Conservation (phyloP, 2,888 invertebrate genomes). For the Ectropis crepuscularia region DNA sequence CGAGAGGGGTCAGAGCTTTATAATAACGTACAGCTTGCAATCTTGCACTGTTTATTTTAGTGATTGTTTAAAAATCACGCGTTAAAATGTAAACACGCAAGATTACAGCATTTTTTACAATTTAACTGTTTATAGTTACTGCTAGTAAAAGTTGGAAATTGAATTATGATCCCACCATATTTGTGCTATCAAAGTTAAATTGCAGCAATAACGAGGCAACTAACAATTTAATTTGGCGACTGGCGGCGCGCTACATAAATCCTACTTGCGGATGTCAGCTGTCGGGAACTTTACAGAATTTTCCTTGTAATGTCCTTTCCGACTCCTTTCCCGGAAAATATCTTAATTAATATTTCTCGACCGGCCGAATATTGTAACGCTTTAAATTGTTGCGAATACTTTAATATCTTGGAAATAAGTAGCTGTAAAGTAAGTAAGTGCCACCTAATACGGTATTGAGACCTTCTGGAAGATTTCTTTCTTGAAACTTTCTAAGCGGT, state of each 20-base stretch:
- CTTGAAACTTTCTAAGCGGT: neutral
- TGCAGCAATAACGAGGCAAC: conserved; percentile 77
- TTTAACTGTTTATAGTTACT: conserved; percentile 4
- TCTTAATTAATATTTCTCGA: conserved; percentile 82
- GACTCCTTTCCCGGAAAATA: conserved; percentile 76
- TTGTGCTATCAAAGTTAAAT: conserved; percentile 74
- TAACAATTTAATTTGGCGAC: conserved; percentile 79
- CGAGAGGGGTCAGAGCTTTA: conserved; percentile 35
- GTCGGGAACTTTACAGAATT: conserved; percentile 78
- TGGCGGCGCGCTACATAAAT: conserved; percentile 75
- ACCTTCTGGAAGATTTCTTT: neutral
- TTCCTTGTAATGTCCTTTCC: conserved; percentile 80
- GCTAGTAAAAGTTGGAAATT: conserved; percentile 1
- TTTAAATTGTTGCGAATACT: conserved; percentile 20
- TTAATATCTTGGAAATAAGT: conserved; percentile 1
- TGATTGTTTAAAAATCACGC: conserved; percentile 42
- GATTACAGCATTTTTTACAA: conserved; percentile 3
- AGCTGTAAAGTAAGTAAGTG: no score
- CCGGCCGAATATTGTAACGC: conserved; percentile 51
- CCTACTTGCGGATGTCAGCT: conserved; percentile 81
- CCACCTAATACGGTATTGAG: neutral
- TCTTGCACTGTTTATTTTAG: conserved; percentile 24
- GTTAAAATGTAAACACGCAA: conserved; percentile 2
- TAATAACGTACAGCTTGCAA: conserved; percentile 6
- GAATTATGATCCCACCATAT: conserved; percentile 45